Evolutionary conservation across 2,888 invertebrate species (phyloP).

Genomic region (Hetaerina titia): DNA sequence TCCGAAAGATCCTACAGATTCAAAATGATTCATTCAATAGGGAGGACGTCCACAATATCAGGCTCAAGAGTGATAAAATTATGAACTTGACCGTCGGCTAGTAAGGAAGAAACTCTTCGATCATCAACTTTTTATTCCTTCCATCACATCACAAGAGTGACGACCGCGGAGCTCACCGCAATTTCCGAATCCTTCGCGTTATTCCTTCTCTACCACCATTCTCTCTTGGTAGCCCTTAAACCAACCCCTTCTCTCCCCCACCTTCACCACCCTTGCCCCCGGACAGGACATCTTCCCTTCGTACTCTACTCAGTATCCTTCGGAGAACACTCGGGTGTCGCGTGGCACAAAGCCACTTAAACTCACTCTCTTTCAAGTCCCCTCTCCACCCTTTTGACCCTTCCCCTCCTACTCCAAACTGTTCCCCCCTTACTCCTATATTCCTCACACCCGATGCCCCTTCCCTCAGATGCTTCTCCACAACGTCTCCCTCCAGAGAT

Average conservation of each 20-base stretch:
- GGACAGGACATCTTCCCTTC: slow-evolving; percentile 5
- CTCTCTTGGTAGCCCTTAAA: neutral
- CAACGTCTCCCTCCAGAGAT: neutral
- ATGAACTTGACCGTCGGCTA: neutral
- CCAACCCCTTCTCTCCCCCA: neutral
- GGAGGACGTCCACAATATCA: neutral
- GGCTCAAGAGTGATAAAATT: neutral
- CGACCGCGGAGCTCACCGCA: neutral
- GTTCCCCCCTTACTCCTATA: neutral
- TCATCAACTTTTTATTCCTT: neutral
- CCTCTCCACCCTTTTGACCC: neutral
- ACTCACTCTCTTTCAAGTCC: slow-evolving; percentile 15
- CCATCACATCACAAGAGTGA: neutral
- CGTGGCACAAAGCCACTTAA: slow-evolving; percentile 65
- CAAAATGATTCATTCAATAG: neutral
- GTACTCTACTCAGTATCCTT: slow-evolving; percentile 21
- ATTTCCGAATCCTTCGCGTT: neutral
- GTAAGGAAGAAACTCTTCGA: neutral
- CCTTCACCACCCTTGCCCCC: neutral
- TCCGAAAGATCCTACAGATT: neutral
- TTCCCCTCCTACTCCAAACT: neutral
- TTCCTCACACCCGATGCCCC: neutral
- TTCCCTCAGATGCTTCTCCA: neutral
- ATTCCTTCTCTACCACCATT: neutral
- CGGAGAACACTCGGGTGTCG: slow-evolving; percentile 53